Percentiles rank a stretch among this genome's conserved stretches.
Evolutionary conservation across 2,113 vertebrate genomes (phyloP).

Genomic region (Oreochromis aureus): DNA sequence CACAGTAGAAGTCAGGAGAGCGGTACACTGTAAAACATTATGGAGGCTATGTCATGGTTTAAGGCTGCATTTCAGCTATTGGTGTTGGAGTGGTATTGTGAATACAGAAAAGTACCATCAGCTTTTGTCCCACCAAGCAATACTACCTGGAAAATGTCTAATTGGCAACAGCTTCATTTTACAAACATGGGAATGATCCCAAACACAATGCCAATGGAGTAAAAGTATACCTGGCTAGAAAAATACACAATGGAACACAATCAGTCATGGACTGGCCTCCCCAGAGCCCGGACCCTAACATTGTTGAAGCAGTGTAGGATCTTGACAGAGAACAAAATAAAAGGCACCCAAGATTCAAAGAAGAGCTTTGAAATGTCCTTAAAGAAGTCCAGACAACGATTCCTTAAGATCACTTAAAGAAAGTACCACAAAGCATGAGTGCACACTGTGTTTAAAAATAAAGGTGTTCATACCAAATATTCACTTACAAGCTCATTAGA

Average conservation of each 20-base stretch:
- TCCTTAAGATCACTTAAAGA: background rate
- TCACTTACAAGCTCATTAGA: background rate
- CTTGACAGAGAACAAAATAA: background rate
- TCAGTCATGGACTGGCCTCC: background rate
- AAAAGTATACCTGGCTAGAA: background rate
- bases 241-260: background rate
- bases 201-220: background rate
- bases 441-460: background rate
- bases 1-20: background rate
- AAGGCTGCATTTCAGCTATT: background rate
- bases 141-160: background rate
- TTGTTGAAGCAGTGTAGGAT: background rate
- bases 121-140: background rate
- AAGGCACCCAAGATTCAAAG: background rate
- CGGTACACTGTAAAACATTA: background rate
- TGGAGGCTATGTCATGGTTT: background rate
- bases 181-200: background rate
- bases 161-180: background rate
- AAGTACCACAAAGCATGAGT: background rate
- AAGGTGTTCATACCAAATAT: background rate
- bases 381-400: background rate
- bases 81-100: background rate
- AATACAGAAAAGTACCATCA: background rate
- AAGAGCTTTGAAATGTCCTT: background rate
- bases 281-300: background rate